These are phyloP conservation scores for Netelia virgata DNA, from an alignment of 2,888 invertebrate species.

Conservation along the genomic window DNA sequence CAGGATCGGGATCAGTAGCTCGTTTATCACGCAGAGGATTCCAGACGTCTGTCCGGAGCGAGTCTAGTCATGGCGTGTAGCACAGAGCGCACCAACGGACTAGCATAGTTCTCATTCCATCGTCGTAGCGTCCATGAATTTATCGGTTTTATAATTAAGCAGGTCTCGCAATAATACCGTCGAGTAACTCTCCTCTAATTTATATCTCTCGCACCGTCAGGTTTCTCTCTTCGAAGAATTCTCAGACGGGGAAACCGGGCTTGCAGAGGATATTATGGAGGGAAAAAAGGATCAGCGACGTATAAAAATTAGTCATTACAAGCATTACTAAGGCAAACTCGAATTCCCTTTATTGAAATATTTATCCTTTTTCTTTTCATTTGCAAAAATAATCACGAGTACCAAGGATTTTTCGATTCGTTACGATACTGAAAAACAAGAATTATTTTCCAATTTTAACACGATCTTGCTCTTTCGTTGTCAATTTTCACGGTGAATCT, in stretches of 20 bases:
- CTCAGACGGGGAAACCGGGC: background rate
- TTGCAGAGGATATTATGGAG: slow-evolving; percentile 1
- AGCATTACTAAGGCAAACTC: background rate
- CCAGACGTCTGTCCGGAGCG: slow-evolving; percentile 76
- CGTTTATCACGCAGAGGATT: slow-evolving; percentile 82
- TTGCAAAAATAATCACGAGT: too few species aligned
- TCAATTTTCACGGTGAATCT: slow-evolving; percentile 16
- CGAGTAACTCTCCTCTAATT: slow-evolving; percentile 78
- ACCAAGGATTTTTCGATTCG: too few species aligned
- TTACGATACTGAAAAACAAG: background rate
- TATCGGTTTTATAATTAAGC: slow-evolving; percentile 84
- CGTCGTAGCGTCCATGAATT: slow-evolving; percentile 77
- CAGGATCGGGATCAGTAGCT: slow-evolving; percentile 76
- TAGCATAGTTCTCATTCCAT: slow-evolving; percentile 54
- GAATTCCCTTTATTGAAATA: background rate
- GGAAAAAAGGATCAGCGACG: slow-evolving; percentile 27
- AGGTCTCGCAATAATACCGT: slow-evolving; percentile 73
- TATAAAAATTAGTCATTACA: slow-evolving; percentile 1
- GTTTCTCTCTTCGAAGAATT: slow-evolving; percentile 24
- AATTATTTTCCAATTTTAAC: background rate
- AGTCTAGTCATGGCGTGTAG: slow-evolving; percentile 44
- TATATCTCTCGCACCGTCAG: slow-evolving; percentile 74
- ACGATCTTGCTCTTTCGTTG: background rate
- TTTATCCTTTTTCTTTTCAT: background rate
- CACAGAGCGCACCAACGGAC: slow-evolving; percentile 12